Evolutionary conservation across 2,113 vertebrate genomes (phyloP), one percentile per base, ranked within the genome.

Genomic region (Odontophorus gujanensis): DNA sequence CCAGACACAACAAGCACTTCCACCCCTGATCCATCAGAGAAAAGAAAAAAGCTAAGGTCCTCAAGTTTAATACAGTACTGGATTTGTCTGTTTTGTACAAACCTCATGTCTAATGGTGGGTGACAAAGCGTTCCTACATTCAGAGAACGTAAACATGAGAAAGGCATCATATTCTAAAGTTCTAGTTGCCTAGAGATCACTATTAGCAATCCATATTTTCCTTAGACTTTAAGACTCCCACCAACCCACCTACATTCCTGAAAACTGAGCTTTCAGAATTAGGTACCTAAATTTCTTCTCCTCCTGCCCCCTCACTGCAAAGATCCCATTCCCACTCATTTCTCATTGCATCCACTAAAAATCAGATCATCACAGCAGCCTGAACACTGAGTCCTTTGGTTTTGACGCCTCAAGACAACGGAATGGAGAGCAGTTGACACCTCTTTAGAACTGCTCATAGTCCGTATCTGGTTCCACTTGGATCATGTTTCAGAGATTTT

Each of bases 101-200:
- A 58, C 4, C 40, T 68, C 26, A 32, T 11, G 9, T 10, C 75
- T 73, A 50, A 51, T 9, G 14, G 26, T 14, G 3, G 21, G 22
- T 36, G 25, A 87, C 66, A 61, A 43, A 76, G 3, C 11, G 48
- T 65, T 32, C 6, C 4, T 55, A 30, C 87, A 59, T 68, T 85
- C 30, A 61, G 58, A 30, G 13, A 42, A 28, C 8, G 26, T 53
- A 22, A 62, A 58, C 12, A 3, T 67, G 65, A 91, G 65, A 78
- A 90, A 94, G 51, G 25, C 55, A 86, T 68, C 25, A 63, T 38
- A 36, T 67, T 47, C 81, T 1, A 90, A 72, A 74, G 77, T 51
- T 92, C 51, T 81, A 63, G 95, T 96, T 96, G 93, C 92, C 86
- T 94, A 90, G 95, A 63, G 88, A 96, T 81, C 65, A 88, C 74